These are phyloP conservation scores for Thunnus maccoyii DNA, from an alignment of 2,113 vertebrate genomes.

Conservation along the genomic window DNA sequence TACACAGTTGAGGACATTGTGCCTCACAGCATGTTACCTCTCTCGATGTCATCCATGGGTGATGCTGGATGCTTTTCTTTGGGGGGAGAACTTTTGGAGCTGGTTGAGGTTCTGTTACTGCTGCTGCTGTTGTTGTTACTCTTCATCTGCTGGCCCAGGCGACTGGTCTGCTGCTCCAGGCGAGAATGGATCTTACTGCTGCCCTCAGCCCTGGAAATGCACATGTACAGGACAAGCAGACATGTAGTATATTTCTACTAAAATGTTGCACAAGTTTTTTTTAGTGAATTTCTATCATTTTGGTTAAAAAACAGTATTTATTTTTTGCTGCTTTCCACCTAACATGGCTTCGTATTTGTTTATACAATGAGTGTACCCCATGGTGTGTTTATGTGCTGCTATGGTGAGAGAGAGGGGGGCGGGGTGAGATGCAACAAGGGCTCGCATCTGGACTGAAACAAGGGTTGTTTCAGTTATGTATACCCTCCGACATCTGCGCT, in stretches of 20 bases:
- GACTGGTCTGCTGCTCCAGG: slow-evolving; percentile 85
- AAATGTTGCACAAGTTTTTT: background rate
- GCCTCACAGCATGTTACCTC: slow-evolving; percentile 81
- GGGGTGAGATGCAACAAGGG: too few relatives aligned
- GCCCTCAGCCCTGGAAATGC: slow-evolving; percentile 90
- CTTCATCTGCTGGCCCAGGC: slow-evolving; percentile 87
- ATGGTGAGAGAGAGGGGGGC: too few relatives aligned
- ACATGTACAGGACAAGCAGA: background rate
- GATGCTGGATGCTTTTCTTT: slow-evolving; percentile 90
- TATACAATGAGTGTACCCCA: too few relatives aligned
- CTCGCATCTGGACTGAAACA: too few relatives aligned
- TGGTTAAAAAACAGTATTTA: too few relatives aligned
- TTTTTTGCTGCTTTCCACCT: too few relatives aligned
- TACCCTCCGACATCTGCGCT: too few relatives aligned
- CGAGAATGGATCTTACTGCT: slow-evolving; percentile 96
- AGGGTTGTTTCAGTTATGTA: too few relatives aligned
- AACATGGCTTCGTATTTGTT: too few relatives aligned
- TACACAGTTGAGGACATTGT: background rate
- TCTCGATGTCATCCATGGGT: slow-evolving; percentile 97
- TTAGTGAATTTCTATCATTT: background rate
- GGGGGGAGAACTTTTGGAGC: slow-evolving; percentile 86
- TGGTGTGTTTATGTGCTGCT: too few relatives aligned
- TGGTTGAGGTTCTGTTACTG: slow-evolving; percentile 82
- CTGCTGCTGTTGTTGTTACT: slow-evolving; percentile 84
- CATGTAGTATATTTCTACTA: background rate